phyloP scores from a whole-genome alignment of 2,888 invertebrate genomes.

The Malacosoma neustria region DNA sequence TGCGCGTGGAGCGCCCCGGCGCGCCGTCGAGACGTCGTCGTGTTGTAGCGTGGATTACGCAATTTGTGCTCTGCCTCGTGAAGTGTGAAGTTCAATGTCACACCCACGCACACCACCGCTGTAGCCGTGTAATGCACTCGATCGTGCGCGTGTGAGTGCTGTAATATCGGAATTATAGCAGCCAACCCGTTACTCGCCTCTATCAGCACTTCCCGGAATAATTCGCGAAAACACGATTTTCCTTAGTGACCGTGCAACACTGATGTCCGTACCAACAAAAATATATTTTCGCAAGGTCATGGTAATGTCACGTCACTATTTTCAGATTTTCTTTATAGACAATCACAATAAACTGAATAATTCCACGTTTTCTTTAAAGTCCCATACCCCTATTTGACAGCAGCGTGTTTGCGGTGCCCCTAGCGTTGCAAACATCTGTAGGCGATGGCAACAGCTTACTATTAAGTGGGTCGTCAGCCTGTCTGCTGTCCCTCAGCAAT shows the following conservation, averaged over 20 bases:
- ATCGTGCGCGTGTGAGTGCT: slow-evolving; percentile 27
- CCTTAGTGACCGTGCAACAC: slow-evolving; percentile 36
- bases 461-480: too few relatives aligned
- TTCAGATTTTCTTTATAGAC: slow-evolving; percentile 22
- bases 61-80: slow-evolving; percentile 63
- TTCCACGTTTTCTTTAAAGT: background rate
- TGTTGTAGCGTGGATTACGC: slow-evolving; percentile 43
- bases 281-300: slow-evolving; percentile 57
- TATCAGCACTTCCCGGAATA: slow-evolving; percentile 65
- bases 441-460: too few relatives aligned
- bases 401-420: too few relatives aligned
- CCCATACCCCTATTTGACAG: too few relatives aligned
- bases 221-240: slow-evolving; percentile 57
- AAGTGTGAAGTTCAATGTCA: slow-evolving; percentile 74
- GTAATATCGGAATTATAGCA: slow-evolving; percentile 59
- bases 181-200: slow-evolving; percentile 67
- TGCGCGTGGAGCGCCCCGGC: slow-evolving; percentile 5
- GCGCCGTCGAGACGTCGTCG: slow-evolving; percentile 8
- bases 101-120: slow-evolving; percentile 40
- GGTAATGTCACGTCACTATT: slow-evolving; percentile 47
- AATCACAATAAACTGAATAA: slow-evolving; percentile 6
- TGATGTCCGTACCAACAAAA: slow-evolving; percentile 27
- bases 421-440: too few relatives aligned
- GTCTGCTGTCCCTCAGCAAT: too few relatives aligned
- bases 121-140: slow-evolving; percentile 25